Conservation (phyloP, 2,888 invertebrate species). For the Ephialtes manifestator region DNA sequence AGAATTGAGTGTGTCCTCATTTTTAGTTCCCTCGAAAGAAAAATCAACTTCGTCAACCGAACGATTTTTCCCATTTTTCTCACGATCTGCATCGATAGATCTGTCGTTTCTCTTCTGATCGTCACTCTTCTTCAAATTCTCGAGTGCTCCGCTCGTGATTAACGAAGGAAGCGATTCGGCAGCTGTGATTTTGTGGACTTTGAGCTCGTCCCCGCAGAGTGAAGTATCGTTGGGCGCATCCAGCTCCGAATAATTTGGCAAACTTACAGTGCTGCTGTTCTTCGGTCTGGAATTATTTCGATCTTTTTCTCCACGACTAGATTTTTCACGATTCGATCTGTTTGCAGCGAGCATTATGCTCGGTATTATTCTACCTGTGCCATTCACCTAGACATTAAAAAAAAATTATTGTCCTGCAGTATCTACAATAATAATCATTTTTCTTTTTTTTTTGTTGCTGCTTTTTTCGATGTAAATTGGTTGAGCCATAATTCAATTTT, state of each 20-base stretch:
- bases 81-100: slow-evolving; percentile 72
- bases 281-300: slow-evolving; percentile 80
- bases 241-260: slow-evolving; percentile 87
- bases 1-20: slow-evolving; percentile 47
- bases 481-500: no score
- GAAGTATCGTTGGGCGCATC: slow-evolving; percentile 73
- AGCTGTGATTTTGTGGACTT: slow-evolving; percentile 59
- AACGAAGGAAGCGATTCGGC: slow-evolving; percentile 75
- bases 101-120: slow-evolving; percentile 71
- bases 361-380: slow-evolving; percentile 79
- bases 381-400: slow-evolving; percentile 77
- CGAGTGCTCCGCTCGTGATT: slow-evolving; percentile 50
- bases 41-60: slow-evolving; percentile 72
- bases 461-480: no score
- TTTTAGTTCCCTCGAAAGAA: slow-evolving; percentile 56
- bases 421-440: neutral
- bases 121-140: slow-evolving; percentile 41
- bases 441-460: no score
- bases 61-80: slow-evolving; percentile 77
- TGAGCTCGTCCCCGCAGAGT: slow-evolving; percentile 38
- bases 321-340: slow-evolving; percentile 61
- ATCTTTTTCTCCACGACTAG: slow-evolving; percentile 59
- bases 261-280: slow-evolving; percentile 87
- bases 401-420: neutral
- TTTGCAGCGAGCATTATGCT: slow-evolving; percentile 77